Conservation (phyloP, 1,140 invertebrate genomes). For the Drosophila willistoni region DNA sequence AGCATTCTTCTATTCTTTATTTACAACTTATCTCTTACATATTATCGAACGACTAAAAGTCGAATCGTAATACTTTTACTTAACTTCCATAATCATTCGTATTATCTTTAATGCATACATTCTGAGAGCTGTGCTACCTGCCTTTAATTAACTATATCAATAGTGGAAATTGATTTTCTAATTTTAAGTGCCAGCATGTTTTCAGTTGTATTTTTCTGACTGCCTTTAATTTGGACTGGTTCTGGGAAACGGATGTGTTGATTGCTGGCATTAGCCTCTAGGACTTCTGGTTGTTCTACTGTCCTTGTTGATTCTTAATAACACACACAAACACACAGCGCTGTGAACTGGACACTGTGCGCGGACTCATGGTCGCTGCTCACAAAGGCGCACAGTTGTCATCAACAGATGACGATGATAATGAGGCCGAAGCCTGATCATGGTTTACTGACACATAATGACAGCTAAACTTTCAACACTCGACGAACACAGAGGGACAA, state of each 20-base stretch:
- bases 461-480: conserved; percentile 75
- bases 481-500: conserved; percentile 41
- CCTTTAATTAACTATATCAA: too few relatives aligned
- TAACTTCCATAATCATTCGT: too few relatives aligned
- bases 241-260: conserved; percentile 69
- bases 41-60: too few relatives aligned
- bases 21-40: too few relatives aligned
- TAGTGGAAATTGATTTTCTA: conserved; percentile 14
- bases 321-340: conserved; percentile 8
- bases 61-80: too few relatives aligned
- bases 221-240: conserved; percentile 30
- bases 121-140: too few relatives aligned
- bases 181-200: background rate
- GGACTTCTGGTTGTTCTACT: conserved; percentile 27
- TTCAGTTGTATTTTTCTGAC: conserved; percentile 29
- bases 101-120: too few relatives aligned
- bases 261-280: conserved; percentile 50
- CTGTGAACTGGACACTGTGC: conserved; percentile 35
- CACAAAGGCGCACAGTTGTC: conserved; percentile 53
- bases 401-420: conserved; percentile 51
- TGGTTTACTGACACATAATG: conserved; percentile 78
- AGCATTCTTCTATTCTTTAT: too few relatives aligned
- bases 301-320: conserved; percentile 48
- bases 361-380: background rate
- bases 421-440: conserved; percentile 50